Base-by-base conservation (phyloP, 2,797 vertebrate genomes). In the Clarias fuscus region DNA sequence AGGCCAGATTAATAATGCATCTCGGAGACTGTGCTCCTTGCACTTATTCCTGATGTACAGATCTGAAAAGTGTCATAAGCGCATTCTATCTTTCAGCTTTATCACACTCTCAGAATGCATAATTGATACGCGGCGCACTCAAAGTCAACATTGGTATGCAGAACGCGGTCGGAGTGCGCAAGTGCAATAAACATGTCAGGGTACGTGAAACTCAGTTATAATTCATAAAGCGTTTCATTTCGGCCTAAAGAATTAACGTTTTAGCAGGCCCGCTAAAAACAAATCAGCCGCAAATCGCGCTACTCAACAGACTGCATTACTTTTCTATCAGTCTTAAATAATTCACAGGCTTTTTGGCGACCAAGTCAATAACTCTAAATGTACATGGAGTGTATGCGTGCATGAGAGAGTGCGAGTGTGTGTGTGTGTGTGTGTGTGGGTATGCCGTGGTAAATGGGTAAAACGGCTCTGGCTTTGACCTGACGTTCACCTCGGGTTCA, bases 401-500 rank as follows among this genome's bases (percentile, higher is more conserved):
- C 0, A 6, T 59, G 73, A 59, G 77, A 82, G 33, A 43, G 30
- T 18, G 61, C 15, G 53, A 68, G 43, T 79, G 82, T 76, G 82
- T 62, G 22, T 48, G 65, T n/a, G 56, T 18, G 53, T 68, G 43
- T 79, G 82, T 76, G 82, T 62, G 22, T 48, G 82, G 58, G 22
- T 71, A 78, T 70, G 82, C 15, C 48, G 64, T 86, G 80, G 80
- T 85, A 86, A 90, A 86, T 81, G 84, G 84, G 79, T 62, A 76
- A 86, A 64, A 40, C 48, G 15, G 61, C 77, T 78, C 71, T 70
- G 86, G 62, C 62, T 83, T 88, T 90, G 86, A 88, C 89, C 89
- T 84, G 14, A 73, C n/a, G 48, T 87, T 91, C 88, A 89, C 85
- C 86, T 65, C 24, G 77, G 86, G 91, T 91, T 92, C 91, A 90